Evolutionary conservation across 2,888 invertebrate species (phyloP), one percentile per base, ranked within the genome.

Genomic region (Amblyteles armatorius): DNA sequence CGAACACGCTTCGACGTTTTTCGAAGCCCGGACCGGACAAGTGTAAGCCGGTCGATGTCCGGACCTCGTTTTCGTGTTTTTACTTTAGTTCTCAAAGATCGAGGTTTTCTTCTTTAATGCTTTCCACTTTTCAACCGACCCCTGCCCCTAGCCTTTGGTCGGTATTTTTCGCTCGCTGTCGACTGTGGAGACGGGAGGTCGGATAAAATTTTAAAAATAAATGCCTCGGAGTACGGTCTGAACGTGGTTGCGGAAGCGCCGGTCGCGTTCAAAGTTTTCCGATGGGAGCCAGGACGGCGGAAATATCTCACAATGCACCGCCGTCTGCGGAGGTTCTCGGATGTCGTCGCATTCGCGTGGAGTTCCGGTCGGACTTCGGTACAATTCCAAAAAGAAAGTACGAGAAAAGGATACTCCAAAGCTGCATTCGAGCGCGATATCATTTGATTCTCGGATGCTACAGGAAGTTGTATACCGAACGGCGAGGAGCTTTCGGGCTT

Each of bases 381-480:
- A 11, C 26, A 60, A 44, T 60, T 40, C 26, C n/a, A 26, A 16
- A 44, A 44, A 16, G 44, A 48, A 60, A 13, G 13, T 9, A 48
- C 55, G 52, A 63, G 22, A 16, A 48, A 48, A 48, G 29, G 52
- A 68, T 22, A 72, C 26, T 26, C 33, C 11, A 19, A n/a, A 48
- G 36, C 26, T 78, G 67, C 57, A 50, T 67, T 78, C 57, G 78
- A 78, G 52, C 52, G 57, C 48, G 36, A 60, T 67, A 73, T 73
- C 57, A 48, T 82, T 67, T 57, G 72, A 78, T 78, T 67, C 73
- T 57, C 22, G 44, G 50, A 48, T 16, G 52, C 52, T 19, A 11
- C 0, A 16, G 16, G 44, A 22, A 55, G 40, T 69, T 16, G 68
- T 13, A 22, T 6, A 36, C 68, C 33, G 36, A 48, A 33, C 29